These are phyloP conservation scores for Platalea minor DNA, from an alignment of 2,797 vertebrate species.

Conservation along the genomic window DNA sequence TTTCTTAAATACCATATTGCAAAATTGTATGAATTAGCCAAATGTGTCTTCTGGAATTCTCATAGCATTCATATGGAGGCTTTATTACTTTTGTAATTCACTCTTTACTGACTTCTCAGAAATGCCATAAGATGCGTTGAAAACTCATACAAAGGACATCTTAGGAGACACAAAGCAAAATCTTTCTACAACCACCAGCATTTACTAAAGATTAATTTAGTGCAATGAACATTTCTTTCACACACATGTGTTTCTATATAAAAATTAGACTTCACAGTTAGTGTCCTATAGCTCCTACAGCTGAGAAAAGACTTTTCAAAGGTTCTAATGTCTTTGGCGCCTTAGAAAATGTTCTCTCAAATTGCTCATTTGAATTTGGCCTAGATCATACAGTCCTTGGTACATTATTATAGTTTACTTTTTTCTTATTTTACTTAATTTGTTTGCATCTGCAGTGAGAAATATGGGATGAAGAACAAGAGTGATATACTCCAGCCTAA, in stretches of 20 bases:
- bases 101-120: background rate
- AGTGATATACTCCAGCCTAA: background rate
- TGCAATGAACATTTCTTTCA: background rate
- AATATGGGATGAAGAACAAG: background rate
- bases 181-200: background rate
- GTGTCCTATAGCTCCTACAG: background rate
- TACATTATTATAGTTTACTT: background rate
- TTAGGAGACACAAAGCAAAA: background rate
- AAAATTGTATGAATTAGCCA: background rate
- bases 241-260: background rate
- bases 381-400: background rate
- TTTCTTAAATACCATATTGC: background rate
- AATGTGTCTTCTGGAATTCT: constrained; percentile 8
- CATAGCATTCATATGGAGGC: background rate
- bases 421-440: background rate
- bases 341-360: background rate
- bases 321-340: background rate
- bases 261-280: background rate
- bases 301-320: background rate
- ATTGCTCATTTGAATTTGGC: background rate
- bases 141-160: background rate
- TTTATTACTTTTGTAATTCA: constrained; percentile 4
- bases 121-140: background rate
- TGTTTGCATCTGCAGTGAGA: background rate
- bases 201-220: background rate